phyloP scores from a whole-genome alignment of 1,140 invertebrate genomes.

The Pseudomyrmex dendroicus region DNA sequence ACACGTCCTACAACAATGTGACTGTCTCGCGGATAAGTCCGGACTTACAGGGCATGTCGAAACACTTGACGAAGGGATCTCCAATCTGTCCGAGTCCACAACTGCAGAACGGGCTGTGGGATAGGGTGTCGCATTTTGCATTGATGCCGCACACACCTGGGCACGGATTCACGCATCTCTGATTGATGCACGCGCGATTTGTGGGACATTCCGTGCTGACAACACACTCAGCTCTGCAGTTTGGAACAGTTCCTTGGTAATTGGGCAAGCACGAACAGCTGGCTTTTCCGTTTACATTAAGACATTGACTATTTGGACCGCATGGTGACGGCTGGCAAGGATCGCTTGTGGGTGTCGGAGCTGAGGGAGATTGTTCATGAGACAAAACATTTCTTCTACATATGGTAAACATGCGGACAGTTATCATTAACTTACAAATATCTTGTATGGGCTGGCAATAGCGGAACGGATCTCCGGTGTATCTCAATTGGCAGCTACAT shows the following conservation, averaged over 20 bases:
- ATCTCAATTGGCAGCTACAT: constrained; percentile 89
- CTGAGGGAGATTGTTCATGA: constrained; percentile 50
- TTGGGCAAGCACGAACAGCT: constrained; percentile 87
- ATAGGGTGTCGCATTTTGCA: constrained; percentile 85
- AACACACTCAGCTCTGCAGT: constrained; percentile 89
- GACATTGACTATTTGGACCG: constrained; percentile 88
- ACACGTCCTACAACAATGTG: neutral
- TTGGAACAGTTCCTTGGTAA: constrained; percentile 88
- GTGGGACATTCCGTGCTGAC: constrained; percentile 86
- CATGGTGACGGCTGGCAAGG: constrained; percentile 90
- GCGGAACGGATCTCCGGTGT: constrained; percentile 89
- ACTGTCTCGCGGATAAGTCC: neutral
- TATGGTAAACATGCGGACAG: neutral
- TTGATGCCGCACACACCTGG: constrained; percentile 86
- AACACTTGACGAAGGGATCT: constrained; percentile 86
- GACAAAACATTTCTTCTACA: neutral
- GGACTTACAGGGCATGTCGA: constrained; percentile 83
- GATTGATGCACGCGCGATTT: constrained; percentile 83
- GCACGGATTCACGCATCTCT: constrained; percentile 86
- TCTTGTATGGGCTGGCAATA: constrained; percentile 70
- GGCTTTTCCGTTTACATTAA: constrained; percentile 86
- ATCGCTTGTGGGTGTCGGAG: constrained; percentile 80
- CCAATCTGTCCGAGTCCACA: constrained; percentile 84
- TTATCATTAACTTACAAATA: constrained; percentile 65
- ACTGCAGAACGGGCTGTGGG: constrained; percentile 85